Evolutionary conservation across 2,888 invertebrate genomes (phyloP).

Genomic region (Nomada ferruginata): DNA sequence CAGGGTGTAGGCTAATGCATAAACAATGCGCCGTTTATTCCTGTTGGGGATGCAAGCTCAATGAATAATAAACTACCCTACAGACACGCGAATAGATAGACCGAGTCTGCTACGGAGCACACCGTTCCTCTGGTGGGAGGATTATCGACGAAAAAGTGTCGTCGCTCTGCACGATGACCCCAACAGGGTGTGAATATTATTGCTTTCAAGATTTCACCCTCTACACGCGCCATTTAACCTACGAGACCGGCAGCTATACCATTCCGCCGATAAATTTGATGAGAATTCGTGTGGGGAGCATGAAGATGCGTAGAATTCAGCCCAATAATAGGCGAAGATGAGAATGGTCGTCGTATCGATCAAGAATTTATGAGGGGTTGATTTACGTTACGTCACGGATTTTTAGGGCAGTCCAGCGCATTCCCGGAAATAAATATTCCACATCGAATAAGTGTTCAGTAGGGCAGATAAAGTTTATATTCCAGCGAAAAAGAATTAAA

Average conservation of each 20-base stretch:
- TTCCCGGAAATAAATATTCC: not conserved
- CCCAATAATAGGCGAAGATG: slow-evolving; percentile 10
- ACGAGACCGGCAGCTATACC: not conserved
- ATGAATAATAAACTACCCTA: slow-evolving; percentile 80
- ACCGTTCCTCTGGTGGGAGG: slow-evolving; percentile 59
- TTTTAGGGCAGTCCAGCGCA: not conserved
- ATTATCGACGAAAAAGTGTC: slow-evolving; percentile 73
- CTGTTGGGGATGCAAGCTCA: slow-evolving; percentile 76
- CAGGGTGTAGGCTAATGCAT: slow-evolving; percentile 78
- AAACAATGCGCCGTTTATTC: slow-evolving; percentile 81
- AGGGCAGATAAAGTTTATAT: too few relatives aligned
- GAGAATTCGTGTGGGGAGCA: not conserved
- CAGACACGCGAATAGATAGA: slow-evolving; percentile 70
- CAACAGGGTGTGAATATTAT: slow-evolving; percentile 65
- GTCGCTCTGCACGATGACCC: slow-evolving; percentile 49
- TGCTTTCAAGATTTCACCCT: slow-evolving; percentile 58
- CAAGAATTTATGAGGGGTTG: not conserved
- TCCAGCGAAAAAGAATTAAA: not conserved
- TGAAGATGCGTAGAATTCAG: not conserved
- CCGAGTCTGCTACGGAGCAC: slow-evolving; percentile 61
- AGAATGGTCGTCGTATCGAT: not conserved
- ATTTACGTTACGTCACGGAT: not conserved
- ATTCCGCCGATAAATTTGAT: slow-evolving; percentile 19
- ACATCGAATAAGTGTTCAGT: not conserved
- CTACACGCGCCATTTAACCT: slow-evolving; percentile 32